These are phyloP conservation scores for Pogona vitticeps DNA, from an alignment of 2,113 vertebrate species.

Conservation along the genomic window DNA sequence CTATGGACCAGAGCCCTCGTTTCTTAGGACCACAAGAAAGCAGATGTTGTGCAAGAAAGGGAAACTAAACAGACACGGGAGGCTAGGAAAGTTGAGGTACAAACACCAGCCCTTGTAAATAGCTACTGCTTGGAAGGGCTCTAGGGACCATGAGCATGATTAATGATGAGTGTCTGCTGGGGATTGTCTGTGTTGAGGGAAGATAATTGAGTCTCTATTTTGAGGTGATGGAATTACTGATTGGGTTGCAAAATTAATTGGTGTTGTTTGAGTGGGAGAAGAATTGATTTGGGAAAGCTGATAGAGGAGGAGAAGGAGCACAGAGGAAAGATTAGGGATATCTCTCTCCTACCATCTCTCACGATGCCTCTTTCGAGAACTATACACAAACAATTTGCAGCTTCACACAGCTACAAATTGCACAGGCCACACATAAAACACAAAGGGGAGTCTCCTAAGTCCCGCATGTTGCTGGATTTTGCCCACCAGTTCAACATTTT, in stretches of 20 bases:
- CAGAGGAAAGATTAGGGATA: slow-evolving; percentile 35
- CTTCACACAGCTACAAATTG: neutral
- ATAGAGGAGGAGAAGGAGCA: slow-evolving; percentile 9
- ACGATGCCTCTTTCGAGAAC: slow-evolving; percentile 13
- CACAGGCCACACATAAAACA: neutral
- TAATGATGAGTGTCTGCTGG: slow-evolving; percentile 30
- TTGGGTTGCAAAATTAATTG: slow-evolving; percentile 41
- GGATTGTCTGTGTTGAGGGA: slow-evolving; percentile 34
- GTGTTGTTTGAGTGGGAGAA: slow-evolving; percentile 22
- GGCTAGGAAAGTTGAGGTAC: neutral
- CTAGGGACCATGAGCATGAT: slow-evolving; percentile 12
- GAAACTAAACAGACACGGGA: neutral
- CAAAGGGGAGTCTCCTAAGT: neutral
- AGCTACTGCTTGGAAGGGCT: slow-evolving; percentile 6
- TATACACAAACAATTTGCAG: slow-evolving; percentile 20
- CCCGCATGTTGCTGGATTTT: neutral
- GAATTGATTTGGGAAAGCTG: slow-evolving; percentile 14
- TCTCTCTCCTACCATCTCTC: slow-evolving; percentile 17
- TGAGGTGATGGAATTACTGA: slow-evolving; percentile 39
- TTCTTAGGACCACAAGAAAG: neutral
- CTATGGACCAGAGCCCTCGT: neutral
- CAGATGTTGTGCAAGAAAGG: neutral
- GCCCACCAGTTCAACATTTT: neutral
- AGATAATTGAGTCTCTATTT: slow-evolving; percentile 37
- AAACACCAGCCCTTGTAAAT: slow-evolving; percentile 29